Base-by-base conservation (phyloP, 2,797 vertebrate genomes). In the Coranthus polyacanthus region DNA sequence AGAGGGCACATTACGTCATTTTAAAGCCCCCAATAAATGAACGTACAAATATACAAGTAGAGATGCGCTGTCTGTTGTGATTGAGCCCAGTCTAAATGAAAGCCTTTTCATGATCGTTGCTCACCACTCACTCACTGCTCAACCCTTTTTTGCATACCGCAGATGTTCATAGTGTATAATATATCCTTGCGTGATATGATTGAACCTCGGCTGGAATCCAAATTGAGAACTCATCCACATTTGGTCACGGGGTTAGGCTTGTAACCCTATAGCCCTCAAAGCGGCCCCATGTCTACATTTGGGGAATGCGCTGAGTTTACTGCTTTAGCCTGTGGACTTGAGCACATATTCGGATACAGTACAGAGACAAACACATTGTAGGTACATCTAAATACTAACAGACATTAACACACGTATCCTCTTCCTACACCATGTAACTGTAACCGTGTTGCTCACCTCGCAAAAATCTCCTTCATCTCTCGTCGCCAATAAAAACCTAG, bases 191-290 rank as follows among this genome's bases (percentile, higher is more conserved):
- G 72, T 57, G 61, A 78, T 59, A 63, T 57, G 72, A 82, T 70
- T 24, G 59, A 80, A 53, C 53, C 47, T 37, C 16, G n/a, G 54
- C 63, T 68, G 45, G 39, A 59, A 47, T 81, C 68, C 65, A 60
- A 39, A 45, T 45, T 6, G 38, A 83, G 62, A 66, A 65, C 72
- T 58, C 67, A 20, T 72, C 79, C 74, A 68, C 82, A 85, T 89
- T 87, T 81, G 85, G 83, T 81, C 62, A 62, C 29, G 5, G 50
- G 73, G 69, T 12, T 17, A 47, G 12, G 32, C n/a, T 7, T n/a
- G 85, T 71, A 88, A 89, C 50, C 18, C 39, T 34, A 86, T 59
- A 66, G 45, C 72, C 74, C 68, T 45, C 0, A 1, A 57, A 13
- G 29, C 16, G 15, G 36, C 60, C 52, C 53, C 78, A 20, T 37